phyloP scores from a whole-genome alignment of 2,888 invertebrate species.

The Parnassius orleans region DNA sequence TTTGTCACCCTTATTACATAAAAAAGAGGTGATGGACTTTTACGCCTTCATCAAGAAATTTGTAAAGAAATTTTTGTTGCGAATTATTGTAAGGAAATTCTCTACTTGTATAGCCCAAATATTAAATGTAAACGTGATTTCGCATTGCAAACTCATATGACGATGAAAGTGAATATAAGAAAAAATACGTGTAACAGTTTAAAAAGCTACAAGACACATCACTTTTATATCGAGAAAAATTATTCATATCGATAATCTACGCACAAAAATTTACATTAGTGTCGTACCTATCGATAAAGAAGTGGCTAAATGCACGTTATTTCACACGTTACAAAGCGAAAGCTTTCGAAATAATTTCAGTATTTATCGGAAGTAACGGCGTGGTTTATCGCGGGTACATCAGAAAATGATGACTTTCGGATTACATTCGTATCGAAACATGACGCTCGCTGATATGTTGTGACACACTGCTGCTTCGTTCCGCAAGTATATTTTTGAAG shows the following conservation, averaged over 20 bases:
- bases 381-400: slow-evolving; percentile 36
- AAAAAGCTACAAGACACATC: background rate
- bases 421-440: slow-evolving; percentile 38
- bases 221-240: slow-evolving; percentile 6
- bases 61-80: too few relatives aligned
- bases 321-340: slow-evolving; percentile 4
- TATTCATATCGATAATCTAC: slow-evolving; percentile 2
- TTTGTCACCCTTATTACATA: too few relatives aligned
- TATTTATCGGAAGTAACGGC: slow-evolving; percentile 36
- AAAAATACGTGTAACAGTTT: too few relatives aligned
- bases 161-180: too few relatives aligned
- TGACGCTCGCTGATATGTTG: slow-evolving; percentile 22
- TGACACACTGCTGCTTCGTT: slow-evolving; percentile 13
- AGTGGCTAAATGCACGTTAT: slow-evolving; percentile 6
- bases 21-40: too few relatives aligned
- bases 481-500: background rate
- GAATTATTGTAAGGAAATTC: too few relatives aligned
- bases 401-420: slow-evolving; percentile 36
- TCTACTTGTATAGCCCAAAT: too few relatives aligned
- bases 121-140: too few relatives aligned
- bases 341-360: slow-evolving; percentile 27
- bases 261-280: background rate
- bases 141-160: too few relatives aligned
- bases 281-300: slow-evolving; percentile 1
- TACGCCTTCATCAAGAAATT: too few relatives aligned